Evolutionary conservation across 2,888 invertebrate genomes (phyloP).

Genomic region (Meiosimyza platycephala): DNA sequence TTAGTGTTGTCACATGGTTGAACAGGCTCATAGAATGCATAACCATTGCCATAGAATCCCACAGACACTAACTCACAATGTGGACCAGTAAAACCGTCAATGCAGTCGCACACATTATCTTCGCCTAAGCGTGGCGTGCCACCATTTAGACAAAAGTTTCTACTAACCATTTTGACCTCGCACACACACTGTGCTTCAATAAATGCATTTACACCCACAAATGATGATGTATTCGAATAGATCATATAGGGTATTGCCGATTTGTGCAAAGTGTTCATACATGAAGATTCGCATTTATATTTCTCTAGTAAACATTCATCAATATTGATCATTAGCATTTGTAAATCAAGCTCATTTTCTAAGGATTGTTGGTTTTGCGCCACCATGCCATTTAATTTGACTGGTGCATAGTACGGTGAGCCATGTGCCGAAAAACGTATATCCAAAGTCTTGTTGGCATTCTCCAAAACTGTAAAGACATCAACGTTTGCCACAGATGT

Average conservation of each 20-base stretch:
- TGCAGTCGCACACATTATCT: conserved; percentile 81
- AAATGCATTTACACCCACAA: conserved; percentile 90
- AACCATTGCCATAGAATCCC: conserved; percentile 90
- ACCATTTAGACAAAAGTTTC: conserved; percentile 78
- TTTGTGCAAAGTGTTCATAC: conserved; percentile 81
- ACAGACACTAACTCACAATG: conserved; percentile 90
- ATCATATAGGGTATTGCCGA: conserved; percentile 83
- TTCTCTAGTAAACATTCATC: conserved; percentile 88
- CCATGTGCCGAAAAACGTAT: conserved; percentile 94
- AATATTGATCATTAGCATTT: conserved; percentile 89
- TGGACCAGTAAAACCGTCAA: conserved; percentile 83
- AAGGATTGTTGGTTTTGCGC: conserved; percentile 77
- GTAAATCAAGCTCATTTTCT: conserved; percentile 77
- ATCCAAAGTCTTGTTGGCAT: conserved; percentile 76
- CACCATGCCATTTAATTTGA: conserved; percentile 88
- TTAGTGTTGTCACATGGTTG: conserved; percentile 87
- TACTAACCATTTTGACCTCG: conserved; percentile 49
- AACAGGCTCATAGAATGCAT: conserved; percentile 91
- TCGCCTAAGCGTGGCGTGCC: conserved; percentile 73
- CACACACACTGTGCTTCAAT: conserved; percentile 85
- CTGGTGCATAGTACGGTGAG: conserved; percentile 91
- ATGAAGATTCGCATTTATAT: conserved; percentile 78
- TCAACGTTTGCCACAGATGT: conserved; percentile 87
- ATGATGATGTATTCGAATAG: conserved; percentile 92
- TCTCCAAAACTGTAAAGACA: conserved; percentile 89